Conservation (phyloP, 2,797 vertebrate species). For the Takifugu ocellatus region DNA sequence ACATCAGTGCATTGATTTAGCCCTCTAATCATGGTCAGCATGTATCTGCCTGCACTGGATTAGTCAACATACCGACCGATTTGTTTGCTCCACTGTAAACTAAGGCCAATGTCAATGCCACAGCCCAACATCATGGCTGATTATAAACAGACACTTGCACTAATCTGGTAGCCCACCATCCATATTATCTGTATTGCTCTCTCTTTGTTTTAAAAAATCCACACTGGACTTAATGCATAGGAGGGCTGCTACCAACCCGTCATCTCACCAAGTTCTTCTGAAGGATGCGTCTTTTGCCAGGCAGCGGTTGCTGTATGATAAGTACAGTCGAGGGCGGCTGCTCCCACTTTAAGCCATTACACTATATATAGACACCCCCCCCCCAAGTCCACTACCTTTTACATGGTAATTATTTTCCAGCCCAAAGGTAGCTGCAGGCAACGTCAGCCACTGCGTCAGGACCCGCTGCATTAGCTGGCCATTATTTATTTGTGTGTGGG, state of each 20-base stretch:
- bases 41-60: constrained; percentile 72
- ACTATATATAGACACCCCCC: constrained; percentile 60
- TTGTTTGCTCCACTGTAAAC: constrained; percentile 67
- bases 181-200: too few relatives aligned
- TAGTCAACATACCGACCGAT: constrained; percentile 66
- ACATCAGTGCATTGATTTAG: constrained; percentile 73
- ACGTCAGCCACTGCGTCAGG: constrained; percentile 76
- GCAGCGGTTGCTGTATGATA: constrained; percentile 47
- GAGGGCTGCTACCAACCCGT: constrained; percentile 46
- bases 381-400: constrained; percentile 47
- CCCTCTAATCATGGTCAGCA: constrained; percentile 71
- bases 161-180: not conserved
- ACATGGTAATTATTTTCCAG: constrained; percentile 84
- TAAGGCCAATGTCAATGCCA: constrained; percentile 67
- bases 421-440: constrained; percentile 83
- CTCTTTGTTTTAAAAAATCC: too few relatives aligned
- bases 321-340: constrained; percentile 72
- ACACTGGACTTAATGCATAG: too few relatives aligned
- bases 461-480: constrained; percentile 78
- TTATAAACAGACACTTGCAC: constrained; percentile 1
- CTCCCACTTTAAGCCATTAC: constrained; percentile 77
- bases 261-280: constrained; percentile 42
- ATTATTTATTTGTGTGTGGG: constrained; percentile 80
- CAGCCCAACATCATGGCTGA: constrained; percentile 32
- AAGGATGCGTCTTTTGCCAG: constrained; percentile 47